These are phyloP conservation scores for Volucella zonaria DNA, from an alignment of 2,888 invertebrate genomes.

Conservation along the genomic window DNA sequence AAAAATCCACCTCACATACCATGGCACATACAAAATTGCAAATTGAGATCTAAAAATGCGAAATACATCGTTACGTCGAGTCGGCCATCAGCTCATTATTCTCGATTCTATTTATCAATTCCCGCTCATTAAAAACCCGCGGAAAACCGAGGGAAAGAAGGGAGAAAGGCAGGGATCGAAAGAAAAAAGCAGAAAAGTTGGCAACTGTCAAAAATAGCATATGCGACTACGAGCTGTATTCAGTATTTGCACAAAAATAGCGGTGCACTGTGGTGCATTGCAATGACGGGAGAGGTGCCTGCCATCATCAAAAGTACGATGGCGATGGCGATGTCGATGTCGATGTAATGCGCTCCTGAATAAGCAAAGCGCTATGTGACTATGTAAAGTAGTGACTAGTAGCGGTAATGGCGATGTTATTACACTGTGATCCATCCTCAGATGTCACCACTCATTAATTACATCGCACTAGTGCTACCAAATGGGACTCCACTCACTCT, in stretches of 20 bases:
- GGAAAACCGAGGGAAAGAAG: neutral
- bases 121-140: conserved; percentile 53
- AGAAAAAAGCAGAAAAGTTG: conserved; percentile 49
- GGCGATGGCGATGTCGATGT: conserved; percentile 17
- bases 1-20: conserved; percentile 31
- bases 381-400: conserved; percentile 26
- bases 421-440: conserved; percentile 70
- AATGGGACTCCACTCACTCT: conserved; percentile 17
- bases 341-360: conserved; percentile 38
- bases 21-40: conserved; percentile 53
- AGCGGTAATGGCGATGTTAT: conserved; percentile 32
- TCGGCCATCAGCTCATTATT: conserved; percentile 67
- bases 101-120: conserved; percentile 70
- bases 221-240: neutral
- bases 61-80: conserved; percentile 27
- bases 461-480: conserved; percentile 65
- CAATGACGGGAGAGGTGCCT: too few relatives aligned
- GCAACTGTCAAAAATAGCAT: conserved; percentile 44
- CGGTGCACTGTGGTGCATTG: neutral
- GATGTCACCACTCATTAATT: conserved; percentile 75
- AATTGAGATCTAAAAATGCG: conserved; percentile 67
- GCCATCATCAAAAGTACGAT: too few relatives aligned
- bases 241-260: conserved; percentile 51
- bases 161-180: neutral
- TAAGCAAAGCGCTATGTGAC: conserved; percentile 16